Conservation (phyloP, 1,140 invertebrate species). For the Ericerus pela region DNA sequence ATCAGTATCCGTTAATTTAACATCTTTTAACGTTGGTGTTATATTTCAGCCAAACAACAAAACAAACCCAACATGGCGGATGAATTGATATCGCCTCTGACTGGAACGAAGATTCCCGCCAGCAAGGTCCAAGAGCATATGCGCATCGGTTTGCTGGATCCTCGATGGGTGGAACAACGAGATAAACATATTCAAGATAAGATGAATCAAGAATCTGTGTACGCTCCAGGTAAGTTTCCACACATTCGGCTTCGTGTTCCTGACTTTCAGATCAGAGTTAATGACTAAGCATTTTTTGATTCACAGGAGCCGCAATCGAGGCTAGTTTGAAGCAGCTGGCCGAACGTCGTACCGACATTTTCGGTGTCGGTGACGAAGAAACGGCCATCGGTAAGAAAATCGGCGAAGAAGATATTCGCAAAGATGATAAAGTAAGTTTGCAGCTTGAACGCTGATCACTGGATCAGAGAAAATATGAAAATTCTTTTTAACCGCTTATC, state of each 20-base stretch:
- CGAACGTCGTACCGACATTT: constrained; percentile 98
- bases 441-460: no score
- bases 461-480: no score
- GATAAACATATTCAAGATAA: constrained; percentile 75
- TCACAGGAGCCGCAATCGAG: constrained; percentile 69
- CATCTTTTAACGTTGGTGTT: neutral
- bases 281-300: constrained; percentile 7
- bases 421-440: constrained; percentile 54
- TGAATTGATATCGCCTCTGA: constrained; percentile 94
- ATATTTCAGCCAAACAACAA: constrained; percentile 8
- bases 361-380: constrained; percentile 95
- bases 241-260: neutral
- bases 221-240: constrained; percentile 46
- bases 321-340: constrained; percentile 89
- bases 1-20: neutral
- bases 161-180: constrained; percentile 92
- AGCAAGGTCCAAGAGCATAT: constrained; percentile 96
- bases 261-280: neutral
- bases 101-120: constrained; percentile 91
- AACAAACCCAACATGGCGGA: constrained; percentile 42
- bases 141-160: constrained; percentile 91
- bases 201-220: constrained; percentile 70
- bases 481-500: no score
- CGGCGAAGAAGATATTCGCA: constrained; percentile 81
- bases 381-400: constrained; percentile 98